Evolutionary conservation across 2,113 vertebrate species (phyloP).

Genomic region (Mus pahari): DNA sequence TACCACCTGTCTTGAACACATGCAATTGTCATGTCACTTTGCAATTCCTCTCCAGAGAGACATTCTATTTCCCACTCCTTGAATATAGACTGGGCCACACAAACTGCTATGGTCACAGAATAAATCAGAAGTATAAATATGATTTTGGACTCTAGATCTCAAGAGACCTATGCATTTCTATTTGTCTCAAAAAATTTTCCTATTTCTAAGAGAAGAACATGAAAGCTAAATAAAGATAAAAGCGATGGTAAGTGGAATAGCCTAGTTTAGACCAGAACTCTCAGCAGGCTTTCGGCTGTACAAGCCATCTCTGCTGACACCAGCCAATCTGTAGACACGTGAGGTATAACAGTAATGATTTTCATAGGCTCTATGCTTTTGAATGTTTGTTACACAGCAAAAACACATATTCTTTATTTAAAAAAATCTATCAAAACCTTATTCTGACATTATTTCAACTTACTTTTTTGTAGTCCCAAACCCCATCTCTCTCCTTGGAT

Average conservation of each 20-base stretch:
- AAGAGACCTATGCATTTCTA: constrained; percentile 8
- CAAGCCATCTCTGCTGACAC: neutral
- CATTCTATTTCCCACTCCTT: neutral
- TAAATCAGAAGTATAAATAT: constrained; percentile 19
- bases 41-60: constrained; percentile 24
- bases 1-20: neutral
- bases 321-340: neutral
- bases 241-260: neutral
- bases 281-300: neutral
- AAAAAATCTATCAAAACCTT: neutral
- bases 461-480: constrained; percentile 22
- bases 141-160: constrained; percentile 15
- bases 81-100: neutral
- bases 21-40: neutral
- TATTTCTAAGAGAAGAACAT: constrained; percentile 2
- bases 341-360: constrained; percentile 7
- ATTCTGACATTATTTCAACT: neutral
- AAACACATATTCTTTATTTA: neutral
- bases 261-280: neutral
- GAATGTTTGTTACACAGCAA: constrained; percentile 12
- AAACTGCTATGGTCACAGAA: neutral
- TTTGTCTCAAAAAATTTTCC: constrained; percentile 31
- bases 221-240: neutral
- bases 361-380: neutral
- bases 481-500: neutral